Base-by-base conservation (phyloP, 2,888 invertebrate genomes). In the Eupithecia vulgata region DNA sequence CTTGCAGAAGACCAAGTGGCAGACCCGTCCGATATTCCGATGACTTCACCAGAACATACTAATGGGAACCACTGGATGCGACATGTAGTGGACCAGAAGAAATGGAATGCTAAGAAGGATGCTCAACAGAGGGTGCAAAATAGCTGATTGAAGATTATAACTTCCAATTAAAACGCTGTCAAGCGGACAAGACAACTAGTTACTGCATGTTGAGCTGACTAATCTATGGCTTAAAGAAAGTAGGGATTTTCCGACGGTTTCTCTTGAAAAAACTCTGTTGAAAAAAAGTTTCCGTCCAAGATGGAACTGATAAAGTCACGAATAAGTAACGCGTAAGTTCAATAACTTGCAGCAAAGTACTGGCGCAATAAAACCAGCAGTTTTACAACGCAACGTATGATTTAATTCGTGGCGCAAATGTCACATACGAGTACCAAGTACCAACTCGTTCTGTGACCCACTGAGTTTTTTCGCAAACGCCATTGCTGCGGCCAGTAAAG, bases 361-460 rank as follows among this genome's bases (percentile, higher is more conserved):
- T 61, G 57, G 52, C 35, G 71, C 15, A 71, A 74, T 66, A 75
- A 76, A 78, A 74, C 59, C 71, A 71, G 72, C 42, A 71, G 68
- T 74, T 72, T 73, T 62, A 71, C 77, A 79, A 81, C 57, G 42
- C 68, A 77, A 61, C 70, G 73, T 75, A 78, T 76, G 80, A 76
- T 78, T 79, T 80, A 79, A 81, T 80, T 81, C 79, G 67, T 76
- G 72, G 79, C 67, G 72, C 76, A 83, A 85, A 84, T 84, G 84
- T 83, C 85, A 85, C 64, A 83, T 66, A 8, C 57, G 21, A 17
- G 34, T 61, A 74, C 70, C 68, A 30, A n/a, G n/a, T 21, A 74
- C 70, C 68, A 15, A 81, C 79, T 78, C 79, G 80, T 79, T 84
- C 78, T 66, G 70, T 88, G 91, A 90, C 91, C 90, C 82, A 88